Base-by-base conservation (phyloP, 1,140 invertebrate species). In the Calephelis virginiensis region DNA sequence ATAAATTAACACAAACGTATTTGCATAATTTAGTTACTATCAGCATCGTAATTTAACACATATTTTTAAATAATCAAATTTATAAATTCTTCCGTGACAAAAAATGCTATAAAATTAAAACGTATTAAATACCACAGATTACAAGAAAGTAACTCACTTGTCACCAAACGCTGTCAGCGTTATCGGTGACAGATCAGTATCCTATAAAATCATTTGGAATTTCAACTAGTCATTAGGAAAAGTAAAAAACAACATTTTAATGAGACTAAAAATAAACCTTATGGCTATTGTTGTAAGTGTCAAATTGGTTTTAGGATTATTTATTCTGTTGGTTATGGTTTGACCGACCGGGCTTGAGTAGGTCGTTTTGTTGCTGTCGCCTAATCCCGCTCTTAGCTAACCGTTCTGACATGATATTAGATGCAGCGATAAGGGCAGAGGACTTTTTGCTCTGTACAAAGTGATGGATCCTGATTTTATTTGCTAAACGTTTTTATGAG, bases 151-250 rank as follows among this genome's bases (percentile, higher is more conserved):
- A 83, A 79, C 79, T 85, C 69, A 85, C 77, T 84, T 88, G 85
- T 88, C 87, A 90, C 86, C 85, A 85, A 83, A 80, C 72, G 81
- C 74, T 81, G 81, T 78, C 75, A 74, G 75, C 70, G 75, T 85
- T 89, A 90, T 90, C 86, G 84, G 83, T 82, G 88, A 90, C 83
- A 84, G 84, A 90, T 90, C 86, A 80, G 74, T 85, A 85, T 85
- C 84, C 81, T 83, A 76, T 81, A 73, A 78, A 76, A 82, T 82
- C 75, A 81, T 78, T 73, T 79, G 75, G 80, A 86, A 90, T 88
- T 86, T 76, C 80, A 83, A 86, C 84, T 73, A 79, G 75, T 82
- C 74, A 79, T 77, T 70, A 73, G 74, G 66, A 80, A 72, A 74
- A 74, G 80, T 75, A 74, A 75, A 73, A 75, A 76, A 72, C 69